Base-by-base conservation (phyloP, 2,113 vertebrate genomes). In the Tachysurus vachellii region DNA sequence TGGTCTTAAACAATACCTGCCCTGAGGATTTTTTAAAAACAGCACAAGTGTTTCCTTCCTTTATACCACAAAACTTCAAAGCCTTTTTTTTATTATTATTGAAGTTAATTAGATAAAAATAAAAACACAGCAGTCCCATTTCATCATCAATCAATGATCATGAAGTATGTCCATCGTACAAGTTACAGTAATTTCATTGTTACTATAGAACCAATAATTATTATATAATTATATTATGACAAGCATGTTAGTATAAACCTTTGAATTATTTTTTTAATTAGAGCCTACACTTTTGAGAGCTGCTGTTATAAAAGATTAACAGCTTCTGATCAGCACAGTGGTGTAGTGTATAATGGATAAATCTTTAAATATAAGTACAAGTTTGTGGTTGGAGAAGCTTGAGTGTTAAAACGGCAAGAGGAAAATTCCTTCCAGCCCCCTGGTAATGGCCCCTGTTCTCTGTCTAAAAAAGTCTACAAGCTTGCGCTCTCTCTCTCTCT, bases 391-490 rank as follows among this genome's bases (percentile, higher is more conserved):
- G 75, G 26, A 31, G 73, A 50, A 80, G 17, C 53, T 31, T 54
- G 9, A 17, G 53, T 70, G 36, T 87, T 75, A 31, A 53, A 80
- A 79, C 50, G 77, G 31, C 28, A 42, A 73, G 76, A 31, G 73
- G 81, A 83, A 77, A 57, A 66, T 68, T 87, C 50, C 73, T 68
- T 42, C 10, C 28, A 68, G 14, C 80, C 53, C 44, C 86, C 57
- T 19, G 42, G 10, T 71, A 75, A 85, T 75, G 83, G 83, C 70
- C 83, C 53, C 53, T 71, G 19, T 83, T 76, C 42, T 54, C 86
- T 77, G 77, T 31, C 21, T 44, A 57, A 86, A 77, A 44, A 85
- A 54, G n/a, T 13, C 36, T 84, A 16, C 82, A 68, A 80, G 8
- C 83, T 56, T 2, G 36, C 36, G 8, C 83, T 75, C 71, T 31